phyloP scores from a whole-genome alignment of 2,113 vertebrate genomes.

The Lophius piscatorius region DNA sequence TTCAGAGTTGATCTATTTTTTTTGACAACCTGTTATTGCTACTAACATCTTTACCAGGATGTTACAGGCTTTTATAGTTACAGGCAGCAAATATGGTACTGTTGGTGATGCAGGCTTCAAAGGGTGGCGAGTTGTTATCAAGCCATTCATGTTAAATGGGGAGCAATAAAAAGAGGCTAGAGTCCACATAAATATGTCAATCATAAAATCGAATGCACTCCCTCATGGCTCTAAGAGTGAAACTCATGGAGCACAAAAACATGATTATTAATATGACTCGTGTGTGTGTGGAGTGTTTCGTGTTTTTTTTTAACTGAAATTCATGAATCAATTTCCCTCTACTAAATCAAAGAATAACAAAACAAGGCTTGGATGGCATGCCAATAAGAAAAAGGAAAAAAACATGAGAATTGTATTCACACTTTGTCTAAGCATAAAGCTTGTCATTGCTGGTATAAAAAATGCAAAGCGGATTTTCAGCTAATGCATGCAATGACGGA shows the following conservation, averaged over 20 bases:
- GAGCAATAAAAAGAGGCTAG: constrained; percentile 53
- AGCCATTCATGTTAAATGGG: constrained; percentile 43
- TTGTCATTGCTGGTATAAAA: constrained; percentile 69
- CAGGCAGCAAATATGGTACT: constrained; percentile 2
- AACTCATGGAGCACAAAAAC: constrained; percentile 14
- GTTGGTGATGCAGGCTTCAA: constrained; percentile 11
- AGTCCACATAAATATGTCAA: constrained; percentile 60
- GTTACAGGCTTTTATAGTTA: constrained; percentile 14
- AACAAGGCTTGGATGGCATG: constrained; percentile 63
- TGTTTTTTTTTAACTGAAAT: constrained; percentile 2
- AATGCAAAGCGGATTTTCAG: constrained; percentile 73
- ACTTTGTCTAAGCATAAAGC: constrained; percentile 56
- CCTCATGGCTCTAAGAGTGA: constrained; percentile 32
- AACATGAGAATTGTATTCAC: constrained; percentile 8
- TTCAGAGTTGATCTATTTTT: background rate
- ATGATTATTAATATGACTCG: constrained; percentile 21
- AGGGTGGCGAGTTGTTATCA: constrained; percentile 24
- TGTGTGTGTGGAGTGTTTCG: constrained; percentile 2
- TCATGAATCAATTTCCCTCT: background rate
- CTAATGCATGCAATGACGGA: constrained; percentile 67
- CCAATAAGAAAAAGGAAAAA: constrained; percentile 16
- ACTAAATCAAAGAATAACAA: background rate
- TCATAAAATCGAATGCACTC: constrained; percentile 53
- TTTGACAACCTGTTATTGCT: background rate
- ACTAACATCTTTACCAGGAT: background rate